Conservation (phyloP, 2,113 vertebrate genomes). For the Coptodon bakossiorum region DNA sequence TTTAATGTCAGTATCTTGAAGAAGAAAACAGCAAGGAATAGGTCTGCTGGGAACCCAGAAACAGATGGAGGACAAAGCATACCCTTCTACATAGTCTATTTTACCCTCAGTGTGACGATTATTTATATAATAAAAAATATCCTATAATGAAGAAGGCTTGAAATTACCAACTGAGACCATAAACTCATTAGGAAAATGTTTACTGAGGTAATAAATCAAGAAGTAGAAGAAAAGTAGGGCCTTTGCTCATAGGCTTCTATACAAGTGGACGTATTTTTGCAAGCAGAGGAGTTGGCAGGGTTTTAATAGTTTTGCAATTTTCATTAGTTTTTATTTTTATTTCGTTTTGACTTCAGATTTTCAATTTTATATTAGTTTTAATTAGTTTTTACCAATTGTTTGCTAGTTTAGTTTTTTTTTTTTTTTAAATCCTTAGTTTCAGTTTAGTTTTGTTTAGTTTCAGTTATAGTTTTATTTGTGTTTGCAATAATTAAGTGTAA, state of each 20-base stretch:
- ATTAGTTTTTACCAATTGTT: too few relatives aligned
- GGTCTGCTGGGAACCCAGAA: background rate
- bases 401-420: too few relatives aligned
- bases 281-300: background rate
- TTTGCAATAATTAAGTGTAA: too few relatives aligned
- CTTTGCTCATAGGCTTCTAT: background rate
- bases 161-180: background rate
- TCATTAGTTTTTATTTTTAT: too few relatives aligned
- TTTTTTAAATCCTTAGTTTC: too few relatives aligned
- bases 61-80: background rate
- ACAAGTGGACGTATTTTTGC: background rate
- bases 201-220: background rate
- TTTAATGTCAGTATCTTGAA: background rate
- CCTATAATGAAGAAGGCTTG: background rate
- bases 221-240: background rate
- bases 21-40: background rate
- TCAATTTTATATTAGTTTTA: too few relatives aligned
- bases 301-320: too few relatives aligned
- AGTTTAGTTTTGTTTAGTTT: too few relatives aligned
- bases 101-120: background rate
- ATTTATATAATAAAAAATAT: background rate
- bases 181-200: background rate
- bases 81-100: background rate
- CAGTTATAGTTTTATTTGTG: too few relatives aligned
- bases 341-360: too few relatives aligned